Conservation (phyloP, 2,113 vertebrate genomes). For the Anseranas semipalmata region DNA sequence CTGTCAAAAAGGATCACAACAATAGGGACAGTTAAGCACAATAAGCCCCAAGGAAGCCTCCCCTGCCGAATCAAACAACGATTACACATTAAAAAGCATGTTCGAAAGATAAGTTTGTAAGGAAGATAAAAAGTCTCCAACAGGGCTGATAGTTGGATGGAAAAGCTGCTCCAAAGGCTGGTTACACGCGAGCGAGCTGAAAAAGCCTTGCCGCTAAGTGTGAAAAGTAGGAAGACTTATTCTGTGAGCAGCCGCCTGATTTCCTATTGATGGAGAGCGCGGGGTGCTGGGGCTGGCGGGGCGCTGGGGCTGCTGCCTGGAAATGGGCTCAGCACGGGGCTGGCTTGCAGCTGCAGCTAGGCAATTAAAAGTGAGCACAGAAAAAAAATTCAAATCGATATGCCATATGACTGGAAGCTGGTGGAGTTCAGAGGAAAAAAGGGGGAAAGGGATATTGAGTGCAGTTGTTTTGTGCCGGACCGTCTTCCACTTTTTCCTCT, state of each 20-base stretch:
- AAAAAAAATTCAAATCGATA: slow-evolving; percentile 38
- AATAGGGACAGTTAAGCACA: slow-evolving; percentile 26
- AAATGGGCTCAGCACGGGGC: slow-evolving; percentile 2
- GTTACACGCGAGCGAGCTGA: not conserved
- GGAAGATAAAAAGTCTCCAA: slow-evolving; percentile 34
- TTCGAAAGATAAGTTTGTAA: slow-evolving; percentile 38
- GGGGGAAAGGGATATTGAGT: not conserved
- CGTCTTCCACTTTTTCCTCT: not conserved
- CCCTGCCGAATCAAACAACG: slow-evolving; percentile 28
- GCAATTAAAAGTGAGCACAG: slow-evolving; percentile 55
- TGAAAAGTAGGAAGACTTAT: not conserved
- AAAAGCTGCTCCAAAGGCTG: not conserved
- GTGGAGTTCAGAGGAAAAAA: not conserved
- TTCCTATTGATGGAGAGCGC: slow-evolving; percentile 22
- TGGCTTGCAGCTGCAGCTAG: slow-evolving; percentile 16
- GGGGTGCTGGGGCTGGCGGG: slow-evolving; percentile 18
- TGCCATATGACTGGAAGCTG: not conserved
- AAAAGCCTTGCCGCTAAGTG: not conserved
- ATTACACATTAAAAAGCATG: slow-evolving; percentile 24
- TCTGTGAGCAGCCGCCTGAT: slow-evolving; percentile 24
- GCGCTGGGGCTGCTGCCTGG: not conserved
- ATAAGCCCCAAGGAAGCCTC: slow-evolving; percentile 34
- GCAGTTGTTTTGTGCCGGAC: not conserved
- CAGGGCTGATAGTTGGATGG: slow-evolving; percentile 29
- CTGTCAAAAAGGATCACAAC: slow-evolving; percentile 12